Evolutionary conservation across 1,140 invertebrate genomes (phyloP).

Genomic region (Bombus breviceps): DNA sequence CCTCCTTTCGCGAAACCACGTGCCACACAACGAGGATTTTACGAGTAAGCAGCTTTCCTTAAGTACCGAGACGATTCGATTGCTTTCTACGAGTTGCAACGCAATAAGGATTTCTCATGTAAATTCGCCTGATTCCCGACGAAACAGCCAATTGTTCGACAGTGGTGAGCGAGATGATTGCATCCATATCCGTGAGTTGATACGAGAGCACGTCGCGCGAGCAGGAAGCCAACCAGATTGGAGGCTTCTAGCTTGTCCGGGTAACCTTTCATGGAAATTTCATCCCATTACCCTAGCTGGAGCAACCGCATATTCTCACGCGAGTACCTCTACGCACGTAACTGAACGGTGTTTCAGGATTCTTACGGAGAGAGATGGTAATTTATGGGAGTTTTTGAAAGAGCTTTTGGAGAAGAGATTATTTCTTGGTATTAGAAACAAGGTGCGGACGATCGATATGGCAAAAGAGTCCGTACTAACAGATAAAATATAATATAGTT

Average conservation of each 20-base stretch:
- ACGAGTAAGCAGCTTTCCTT: neutral
- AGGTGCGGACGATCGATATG: too few species aligned
- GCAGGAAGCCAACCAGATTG: slow-evolving; percentile 6
- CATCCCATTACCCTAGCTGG: slow-evolving; percentile 3
- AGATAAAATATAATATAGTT: too few species aligned
- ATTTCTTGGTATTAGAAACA: neutral
- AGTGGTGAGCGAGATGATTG: slow-evolving; percentile 4
- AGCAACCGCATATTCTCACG: neutral
- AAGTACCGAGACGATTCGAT: neutral
- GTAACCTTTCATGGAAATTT: slow-evolving; percentile 31
- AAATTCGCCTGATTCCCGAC: neutral
- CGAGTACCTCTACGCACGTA: neutral
- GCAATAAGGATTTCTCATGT: neutral
- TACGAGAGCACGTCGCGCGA: too few species aligned
- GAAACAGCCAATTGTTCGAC: neutral
- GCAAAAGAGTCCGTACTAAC: too few species aligned
- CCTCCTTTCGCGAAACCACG: neutral
- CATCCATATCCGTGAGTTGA: neutral
- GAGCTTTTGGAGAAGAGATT: neutral
- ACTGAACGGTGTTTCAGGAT: neutral
- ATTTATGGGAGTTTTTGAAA: neutral
- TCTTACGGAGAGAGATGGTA: neutral
- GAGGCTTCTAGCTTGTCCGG: neutral
- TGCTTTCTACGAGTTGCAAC: neutral
- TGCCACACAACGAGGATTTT: neutral